Base-by-base conservation (phyloP, 2,888 invertebrate species). In the Ctena decussata region DNA sequence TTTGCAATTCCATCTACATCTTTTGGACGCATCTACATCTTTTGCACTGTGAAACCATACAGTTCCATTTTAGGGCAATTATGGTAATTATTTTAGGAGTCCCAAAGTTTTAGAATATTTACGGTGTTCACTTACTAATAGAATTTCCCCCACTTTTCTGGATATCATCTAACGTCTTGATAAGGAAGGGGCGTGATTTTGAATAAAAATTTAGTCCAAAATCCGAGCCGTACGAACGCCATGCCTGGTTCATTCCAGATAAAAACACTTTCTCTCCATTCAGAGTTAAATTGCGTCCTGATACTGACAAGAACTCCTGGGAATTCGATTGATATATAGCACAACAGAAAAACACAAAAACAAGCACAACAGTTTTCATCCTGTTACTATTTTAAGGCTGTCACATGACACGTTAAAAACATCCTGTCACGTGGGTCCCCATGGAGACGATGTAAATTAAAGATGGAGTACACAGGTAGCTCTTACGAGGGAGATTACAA, bases 381-480 rank as follows among this genome's bases (percentile, higher is more conserved):
- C 24, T 65, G 65, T 35, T 32, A 5, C 65, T 65, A 65, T 65
- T 65, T 65, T 65, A 18, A 65, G 57, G 32, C 15, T 11, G 65
- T 65, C 65, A 65, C 65, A 65, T 65, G 65, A 65, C 21, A 18
- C 35, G 1, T 18, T 27, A 15, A 8, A 57, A 57, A 57, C 30
- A 57, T 30, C 30, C 57, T 32, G 65, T 65, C 65, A 65, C 35
- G 65, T 65, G 87, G 65, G 60, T 85, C 78, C 18, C 83, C 60
- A 76, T 90, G 83, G 86, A 84, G 83, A 89, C 91, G 75, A 60
- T 79, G 35, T 35, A 78, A 79, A 80, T 84, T 84, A 91, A 94
- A 94, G 74, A 94, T 95, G 95, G 95, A 96, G 93, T 96, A 95
- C 91, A 95, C 94, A n/a, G 96, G 96, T 21, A 95, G 95, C 88